Conservation (phyloP, 2,888 invertebrate species). For the Pharmacophagus antenor region DNA sequence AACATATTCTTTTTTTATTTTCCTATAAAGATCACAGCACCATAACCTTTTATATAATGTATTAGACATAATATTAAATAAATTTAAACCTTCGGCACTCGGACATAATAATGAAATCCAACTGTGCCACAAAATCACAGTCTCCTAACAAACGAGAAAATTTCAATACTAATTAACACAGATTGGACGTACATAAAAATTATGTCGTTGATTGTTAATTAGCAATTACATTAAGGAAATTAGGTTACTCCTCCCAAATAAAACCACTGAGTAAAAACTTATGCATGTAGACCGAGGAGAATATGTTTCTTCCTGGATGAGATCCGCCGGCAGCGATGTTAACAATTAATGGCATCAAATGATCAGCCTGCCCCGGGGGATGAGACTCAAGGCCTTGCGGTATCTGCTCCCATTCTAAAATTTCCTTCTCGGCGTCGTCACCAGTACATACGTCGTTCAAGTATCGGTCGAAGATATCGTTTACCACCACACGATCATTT, state of each 20-base stretch:
- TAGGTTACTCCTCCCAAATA: conserved; percentile 44
- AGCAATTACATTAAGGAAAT: no score
- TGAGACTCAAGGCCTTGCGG: conserved; percentile 42
- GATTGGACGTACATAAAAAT: no score
- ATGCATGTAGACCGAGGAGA: conserved; percentile 38
- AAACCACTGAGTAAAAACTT: conserved; percentile 49
- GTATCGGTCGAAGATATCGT: conserved; percentile 41
- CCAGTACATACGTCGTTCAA: conserved; percentile 40
- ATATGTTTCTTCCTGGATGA: conserved; percentile 42
- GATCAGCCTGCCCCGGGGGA: conserved; percentile 47
- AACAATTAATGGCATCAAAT: conserved; percentile 54
- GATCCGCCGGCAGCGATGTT: conserved; percentile 47
- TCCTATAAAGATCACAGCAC: no score
- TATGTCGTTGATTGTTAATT: no score
- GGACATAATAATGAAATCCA: no score
- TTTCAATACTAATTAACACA: not conserved
- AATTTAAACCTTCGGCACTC: no score
- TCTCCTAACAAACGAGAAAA: no score
- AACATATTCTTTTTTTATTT: no score
- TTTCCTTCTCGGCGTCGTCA: conserved; percentile 31
- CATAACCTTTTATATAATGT: no score
- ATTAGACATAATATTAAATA: no score
- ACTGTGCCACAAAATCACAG: no score
- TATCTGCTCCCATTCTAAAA: conserved; percentile 42
- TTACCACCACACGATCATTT: conserved; percentile 35